These are phyloP conservation scores for Tenthredo mesomela DNA, from an alignment of 2,888 invertebrate species.

Conservation along the genomic window DNA sequence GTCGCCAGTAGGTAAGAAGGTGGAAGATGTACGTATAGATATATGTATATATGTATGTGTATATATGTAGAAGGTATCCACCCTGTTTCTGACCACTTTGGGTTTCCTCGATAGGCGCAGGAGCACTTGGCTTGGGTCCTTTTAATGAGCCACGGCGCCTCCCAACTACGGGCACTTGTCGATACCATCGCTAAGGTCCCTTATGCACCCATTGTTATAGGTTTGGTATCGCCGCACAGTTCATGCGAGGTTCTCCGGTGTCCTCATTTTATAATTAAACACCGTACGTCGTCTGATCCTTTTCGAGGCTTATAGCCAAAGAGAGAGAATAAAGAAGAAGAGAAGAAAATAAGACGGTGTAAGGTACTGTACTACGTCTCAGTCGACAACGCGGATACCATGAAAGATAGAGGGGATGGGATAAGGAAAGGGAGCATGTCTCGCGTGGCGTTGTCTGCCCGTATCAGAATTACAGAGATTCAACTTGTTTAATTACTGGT, in stretches of 20 bases:
- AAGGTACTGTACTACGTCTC: neutral
- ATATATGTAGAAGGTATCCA: neutral
- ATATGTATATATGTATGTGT: neutral
- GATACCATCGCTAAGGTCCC: conserved; percentile 62
- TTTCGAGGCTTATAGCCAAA: conserved; percentile 26
- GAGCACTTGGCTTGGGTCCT: conserved; percentile 44
- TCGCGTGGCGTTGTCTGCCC: conserved; percentile 35
- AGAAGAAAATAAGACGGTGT: conserved; percentile 4
- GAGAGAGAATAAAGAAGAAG: neutral
- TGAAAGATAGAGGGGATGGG: neutral
- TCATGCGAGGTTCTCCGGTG: neutral
- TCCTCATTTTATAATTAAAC: conserved; percentile 47
- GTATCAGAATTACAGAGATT: conserved; percentile 46
- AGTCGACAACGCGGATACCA: neutral
- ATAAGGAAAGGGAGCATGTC: conserved; percentile 34
- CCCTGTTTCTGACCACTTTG: conserved; percentile 6
- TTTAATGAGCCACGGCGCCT: conserved; percentile 66
- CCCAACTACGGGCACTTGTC: conserved; percentile 54
- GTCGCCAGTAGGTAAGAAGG: neutral
- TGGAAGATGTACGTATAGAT: neutral
- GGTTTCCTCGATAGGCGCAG: conserved; percentile 19
- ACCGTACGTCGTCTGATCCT: conserved; percentile 27
- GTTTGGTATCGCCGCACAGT: conserved; percentile 32
- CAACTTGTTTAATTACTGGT: conserved; percentile 50
- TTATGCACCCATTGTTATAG: conserved; percentile 47